These are phyloP conservation scores for Lepus townsendii DNA, from an alignment of 2,797 vertebrate genomes.

Conservation along the genomic window DNA sequence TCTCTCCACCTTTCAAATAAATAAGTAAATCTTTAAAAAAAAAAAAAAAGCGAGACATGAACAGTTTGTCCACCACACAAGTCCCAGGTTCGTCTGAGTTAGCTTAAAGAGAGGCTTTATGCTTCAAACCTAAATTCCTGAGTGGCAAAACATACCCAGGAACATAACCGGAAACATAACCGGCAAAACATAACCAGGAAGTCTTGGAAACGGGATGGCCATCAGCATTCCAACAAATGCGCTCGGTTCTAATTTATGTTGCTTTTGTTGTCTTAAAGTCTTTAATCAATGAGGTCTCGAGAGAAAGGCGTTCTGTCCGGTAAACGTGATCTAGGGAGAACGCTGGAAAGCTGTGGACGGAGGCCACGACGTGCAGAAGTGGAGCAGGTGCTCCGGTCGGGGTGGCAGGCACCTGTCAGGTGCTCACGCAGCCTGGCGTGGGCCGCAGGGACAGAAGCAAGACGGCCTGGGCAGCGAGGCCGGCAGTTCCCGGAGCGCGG, in stretches of 20 bases:
- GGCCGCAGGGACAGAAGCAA: rapidly evolving
- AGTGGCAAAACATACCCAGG: background rate
- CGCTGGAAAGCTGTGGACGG: rapidly evolving
- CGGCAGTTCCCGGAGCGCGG: background rate
- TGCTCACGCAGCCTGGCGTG: rapidly evolving
- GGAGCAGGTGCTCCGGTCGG: rapidly evolving
- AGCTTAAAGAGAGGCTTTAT: background rate
- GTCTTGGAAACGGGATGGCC: background rate
- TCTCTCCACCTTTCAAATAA: too few relatives aligned
- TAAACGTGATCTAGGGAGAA: background rate
- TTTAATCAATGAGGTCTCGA: background rate
- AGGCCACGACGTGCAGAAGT: rapidly evolving
- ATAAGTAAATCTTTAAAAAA: too few relatives aligned
- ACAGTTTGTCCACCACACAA: background rate
- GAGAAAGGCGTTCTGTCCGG: background rate
- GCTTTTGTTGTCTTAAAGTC: background rate
- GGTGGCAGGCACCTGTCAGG: too few relatives aligned
- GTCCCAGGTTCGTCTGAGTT: background rate
- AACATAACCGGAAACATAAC: background rate
- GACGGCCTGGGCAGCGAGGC: background rate
- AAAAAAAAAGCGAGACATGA: background rate
- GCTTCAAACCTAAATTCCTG: background rate
- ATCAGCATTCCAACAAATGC: background rate
- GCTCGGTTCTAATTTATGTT: background rate
- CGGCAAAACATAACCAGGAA: background rate